phyloP scores from a whole-genome alignment of 2,888 invertebrate species.

The Idaea dimidiata region DNA sequence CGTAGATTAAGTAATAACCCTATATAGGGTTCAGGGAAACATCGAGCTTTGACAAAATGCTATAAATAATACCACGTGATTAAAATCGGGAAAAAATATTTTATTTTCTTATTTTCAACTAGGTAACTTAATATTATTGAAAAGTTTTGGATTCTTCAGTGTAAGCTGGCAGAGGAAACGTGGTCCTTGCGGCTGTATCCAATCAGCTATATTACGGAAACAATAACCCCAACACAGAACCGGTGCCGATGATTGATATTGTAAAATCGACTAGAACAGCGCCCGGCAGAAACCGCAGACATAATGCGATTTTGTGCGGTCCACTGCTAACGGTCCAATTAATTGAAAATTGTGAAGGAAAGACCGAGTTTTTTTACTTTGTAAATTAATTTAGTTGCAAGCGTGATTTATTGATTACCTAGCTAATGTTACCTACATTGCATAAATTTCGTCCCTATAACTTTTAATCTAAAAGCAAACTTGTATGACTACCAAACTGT shows the following conservation, averaged over 20 bases:
- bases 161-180: not conserved
- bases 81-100: too few species aligned
- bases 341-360: slow-evolving; percentile 19
- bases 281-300: slow-evolving; percentile 15
- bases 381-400: slow-evolving; percentile 16
- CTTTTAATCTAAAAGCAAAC: too few species aligned
- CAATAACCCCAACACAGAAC: slow-evolving; percentile 40
- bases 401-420: not conserved
- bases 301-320: slow-evolving; percentile 15
- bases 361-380: slow-evolving; percentile 5
- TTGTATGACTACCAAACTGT: too few species aligned
- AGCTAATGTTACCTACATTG: not conserved
- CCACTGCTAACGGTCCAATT: slow-evolving; percentile 18
- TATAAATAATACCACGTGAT: too few species aligned
- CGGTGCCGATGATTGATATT: slow-evolving; percentile 45
- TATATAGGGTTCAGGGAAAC: too few species aligned
- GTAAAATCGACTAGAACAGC: slow-evolving; percentile 33
- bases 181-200: slow-evolving; percentile 31
- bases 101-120: too few species aligned
- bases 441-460: not conserved
- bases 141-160: not conserved
- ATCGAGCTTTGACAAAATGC: too few species aligned
- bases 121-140: too few species aligned
- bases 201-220: slow-evolving; percentile 56
- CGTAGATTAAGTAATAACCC: too few species aligned